These are phyloP conservation scores for Drosophila yooni DNA, from an alignment of 2,888 invertebrate species.

Conservation along the genomic window DNA sequence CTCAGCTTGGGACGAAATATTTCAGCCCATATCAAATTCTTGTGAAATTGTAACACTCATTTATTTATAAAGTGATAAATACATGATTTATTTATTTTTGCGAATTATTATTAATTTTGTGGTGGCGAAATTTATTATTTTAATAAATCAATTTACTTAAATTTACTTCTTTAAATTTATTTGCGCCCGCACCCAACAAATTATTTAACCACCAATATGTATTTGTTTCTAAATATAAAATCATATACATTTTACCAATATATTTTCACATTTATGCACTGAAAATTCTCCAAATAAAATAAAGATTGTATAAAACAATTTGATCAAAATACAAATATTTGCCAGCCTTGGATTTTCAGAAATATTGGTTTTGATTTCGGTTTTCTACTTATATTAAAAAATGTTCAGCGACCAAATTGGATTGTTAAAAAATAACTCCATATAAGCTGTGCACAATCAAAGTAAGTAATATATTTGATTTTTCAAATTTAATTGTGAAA, in stretches of 20 bases:
- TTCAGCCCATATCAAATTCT: background rate
- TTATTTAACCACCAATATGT: constrained; percentile 27
- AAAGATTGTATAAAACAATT: background rate
- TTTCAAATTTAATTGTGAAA: background rate
- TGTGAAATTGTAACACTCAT: background rate
- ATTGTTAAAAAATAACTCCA: background rate
- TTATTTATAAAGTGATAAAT: constrained; percentile 1
- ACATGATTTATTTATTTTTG: background rate
- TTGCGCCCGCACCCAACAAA: constrained; percentile 32
- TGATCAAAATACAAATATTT: background rate
- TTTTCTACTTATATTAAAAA: background rate
- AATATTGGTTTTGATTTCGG: background rate
- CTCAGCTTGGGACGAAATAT: background rate
- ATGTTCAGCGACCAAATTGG: no score
- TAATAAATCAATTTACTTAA: constrained; percentile 1
- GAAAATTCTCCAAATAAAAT: background rate
- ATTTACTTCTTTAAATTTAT: constrained; percentile 3
- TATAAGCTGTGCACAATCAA: background rate
- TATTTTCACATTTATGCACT: background rate
- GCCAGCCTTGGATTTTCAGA: background rate
- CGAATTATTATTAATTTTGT: constrained; percentile 4
- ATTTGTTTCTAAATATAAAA: constrained; percentile 23
- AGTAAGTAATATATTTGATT: background rate
- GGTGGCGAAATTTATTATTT: constrained; percentile 19
- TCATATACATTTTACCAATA: background rate